These are phyloP conservation scores for Epizoanthus scotinus DNA, from an alignment of 92 coral and sea anemone genomes.

Conservation along the genomic window DNA sequence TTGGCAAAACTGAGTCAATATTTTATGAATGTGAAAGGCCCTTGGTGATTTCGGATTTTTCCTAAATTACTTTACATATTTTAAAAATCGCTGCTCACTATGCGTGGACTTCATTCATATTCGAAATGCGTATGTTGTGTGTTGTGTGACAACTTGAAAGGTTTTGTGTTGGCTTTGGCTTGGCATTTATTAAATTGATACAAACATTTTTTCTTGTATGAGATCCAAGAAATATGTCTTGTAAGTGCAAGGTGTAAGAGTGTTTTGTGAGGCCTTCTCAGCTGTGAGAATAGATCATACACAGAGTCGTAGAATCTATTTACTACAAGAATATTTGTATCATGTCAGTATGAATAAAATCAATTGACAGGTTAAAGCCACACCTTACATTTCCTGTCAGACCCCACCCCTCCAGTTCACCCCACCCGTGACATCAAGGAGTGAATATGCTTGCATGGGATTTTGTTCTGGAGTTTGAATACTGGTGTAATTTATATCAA, in stretches of 20 bases:
- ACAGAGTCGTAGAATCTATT: neutral
- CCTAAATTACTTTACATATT: neutral
- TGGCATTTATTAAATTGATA: neutral
- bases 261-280: neutral
- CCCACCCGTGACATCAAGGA: slow-evolving; percentile 13
- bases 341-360: neutral
- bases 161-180: neutral
- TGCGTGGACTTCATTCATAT: neutral
- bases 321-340: neutral
- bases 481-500: too few relatives aligned
- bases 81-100: neutral
- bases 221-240: neutral
- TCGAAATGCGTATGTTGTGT: neutral
- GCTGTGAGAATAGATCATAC: neutral
- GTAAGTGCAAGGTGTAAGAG: too few relatives aligned
- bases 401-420: slow-evolving; percentile 11
- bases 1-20: neutral
- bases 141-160: slow-evolving; percentile 23
- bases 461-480: neutral
- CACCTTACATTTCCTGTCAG: slow-evolving; percentile 17
- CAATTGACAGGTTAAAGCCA: slow-evolving; percentile 12
- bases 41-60: neutral
- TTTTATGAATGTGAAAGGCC: neutral
- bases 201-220: neutral
- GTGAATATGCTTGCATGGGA: neutral